phyloP scores from a whole-genome alignment of 2,888 invertebrate species.

The Ophion ventricosus region DNA sequence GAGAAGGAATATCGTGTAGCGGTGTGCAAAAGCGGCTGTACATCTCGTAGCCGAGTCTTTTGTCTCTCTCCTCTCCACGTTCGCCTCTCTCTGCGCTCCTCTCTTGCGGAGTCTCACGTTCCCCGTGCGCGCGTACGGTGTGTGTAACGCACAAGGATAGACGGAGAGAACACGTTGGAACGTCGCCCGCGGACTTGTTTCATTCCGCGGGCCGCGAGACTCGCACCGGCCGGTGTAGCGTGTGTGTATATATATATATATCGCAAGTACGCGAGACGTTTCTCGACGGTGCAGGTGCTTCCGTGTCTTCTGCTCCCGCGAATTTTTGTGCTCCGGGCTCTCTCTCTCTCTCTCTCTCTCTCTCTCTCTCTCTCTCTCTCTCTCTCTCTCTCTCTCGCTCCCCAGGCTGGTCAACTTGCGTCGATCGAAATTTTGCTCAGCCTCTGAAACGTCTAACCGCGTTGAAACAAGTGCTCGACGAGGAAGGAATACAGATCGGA shows the following conservation, averaged over 20 bases:
- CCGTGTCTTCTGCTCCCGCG: conserved; percentile 70
- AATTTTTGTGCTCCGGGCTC: conserved; percentile 1
- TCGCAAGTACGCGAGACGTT: conserved; percentile 44
- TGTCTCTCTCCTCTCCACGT: conserved; percentile 24
- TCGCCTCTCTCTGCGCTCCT: conserved; percentile 10
- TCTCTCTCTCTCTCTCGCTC: background rate
- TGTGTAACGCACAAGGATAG: conserved; percentile 41
- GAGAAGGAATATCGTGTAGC: conserved; percentile 12
- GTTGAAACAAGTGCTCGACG: background rate
- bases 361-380: background rate
- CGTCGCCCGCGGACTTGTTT: conserved; percentile 69
- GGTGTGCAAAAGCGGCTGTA: conserved; percentile 43
- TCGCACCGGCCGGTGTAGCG: conserved; percentile 39
- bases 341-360: background rate
- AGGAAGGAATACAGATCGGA: background rate
- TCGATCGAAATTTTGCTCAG: too few species aligned
- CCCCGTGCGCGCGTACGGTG: conserved; percentile 19
- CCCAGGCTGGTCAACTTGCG: too few species aligned
- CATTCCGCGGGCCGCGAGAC: conserved; percentile 62
- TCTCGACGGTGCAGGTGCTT: conserved; percentile 76
- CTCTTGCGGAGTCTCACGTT: conserved; percentile 29
- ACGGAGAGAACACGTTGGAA: conserved; percentile 62
- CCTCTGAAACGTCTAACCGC: too few species aligned
- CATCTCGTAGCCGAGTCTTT: conserved; percentile 57
- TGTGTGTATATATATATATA: conserved; percentile 2